Evolutionary conservation across 2,888 invertebrate species (phyloP), one percentile per base, ranked within the genome.

Genomic region (Platycheirus albimanus): DNA sequence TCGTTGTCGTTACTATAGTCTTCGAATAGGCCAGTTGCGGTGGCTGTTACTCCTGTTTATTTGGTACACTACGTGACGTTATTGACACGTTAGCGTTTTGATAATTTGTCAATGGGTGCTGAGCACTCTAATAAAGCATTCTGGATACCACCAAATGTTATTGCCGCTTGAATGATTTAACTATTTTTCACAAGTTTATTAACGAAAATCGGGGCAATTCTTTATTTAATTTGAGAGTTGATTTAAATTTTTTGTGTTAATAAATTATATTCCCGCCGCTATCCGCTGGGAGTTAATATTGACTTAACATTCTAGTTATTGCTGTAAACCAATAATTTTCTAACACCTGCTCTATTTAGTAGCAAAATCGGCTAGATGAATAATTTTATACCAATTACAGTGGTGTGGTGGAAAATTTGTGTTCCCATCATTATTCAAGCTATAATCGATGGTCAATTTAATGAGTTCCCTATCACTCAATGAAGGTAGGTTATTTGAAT

Each of bases 101-200:
- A 72, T 72, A 81, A 81, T 77, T 81, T 81, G 81, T 81, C 77
- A 71, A 71, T 76, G 66, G 54, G 61, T 64, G 77, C 66, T 61
- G 47, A 66, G 52, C 56, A 36, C 47, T 13, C 47, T 67, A 36
- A 41, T 49, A 19, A 33, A 61, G 33, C 30, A 43, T 47, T 13
- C 15, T 47, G n/a, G 0, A 28, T 15, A 11, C n/a, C n/a, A 19
- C 24, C 19, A 45, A 56, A 58, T 30, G 19, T 61, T n/a, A n/a
- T n/a, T 58, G 36, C 33, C 20, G 63, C 17, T 49, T 69, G 67
- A 69, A 56, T 74, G 74, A 49, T 38, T 61, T 54, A 38, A 13
- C 43, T 33, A 13, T 41, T 13, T 54, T 15, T 64, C 36, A 49
- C 43, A 28, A 52, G 61, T 64, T 71, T 71, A 43, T 56, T 36